Percentiles rank a stretch among this genome's conserved stretches.
These are phyloP conservation scores for Polypterus senegalus DNA, from an alignment of 2,113 vertebrate species.

Conservation along the genomic window DNA sequence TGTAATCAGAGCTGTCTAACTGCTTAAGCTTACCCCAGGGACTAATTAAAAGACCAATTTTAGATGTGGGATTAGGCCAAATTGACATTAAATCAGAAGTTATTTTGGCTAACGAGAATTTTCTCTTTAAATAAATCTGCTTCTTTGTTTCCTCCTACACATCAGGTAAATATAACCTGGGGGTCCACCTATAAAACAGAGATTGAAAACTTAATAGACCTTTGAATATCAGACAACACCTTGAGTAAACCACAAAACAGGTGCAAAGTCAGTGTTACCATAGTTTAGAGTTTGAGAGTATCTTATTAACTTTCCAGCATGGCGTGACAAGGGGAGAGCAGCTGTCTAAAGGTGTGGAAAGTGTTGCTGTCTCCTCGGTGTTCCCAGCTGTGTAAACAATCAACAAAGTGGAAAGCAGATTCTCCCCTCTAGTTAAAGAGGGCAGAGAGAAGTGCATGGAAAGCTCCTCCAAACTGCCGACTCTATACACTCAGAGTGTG, in stretches of 20 bases:
- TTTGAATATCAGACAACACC: slow-evolving; percentile 20
- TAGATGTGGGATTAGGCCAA: too few relatives aligned
- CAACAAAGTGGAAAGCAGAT: slow-evolving; percentile 17
- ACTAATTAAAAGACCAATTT: too few relatives aligned
- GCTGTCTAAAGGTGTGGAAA: slow-evolving; percentile 39
- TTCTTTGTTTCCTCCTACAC: background rate
- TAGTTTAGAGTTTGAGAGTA: slow-evolving; percentile 22
- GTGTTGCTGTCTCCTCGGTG: slow-evolving; percentile 27
- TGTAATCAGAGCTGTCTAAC: too few relatives aligned
- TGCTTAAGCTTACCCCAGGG: too few relatives aligned
- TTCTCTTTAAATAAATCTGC: too few relatives aligned
- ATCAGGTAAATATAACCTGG: background rate
- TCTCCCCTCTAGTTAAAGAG: slow-evolving; percentile 3
- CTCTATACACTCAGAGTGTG: too few relatives aligned
- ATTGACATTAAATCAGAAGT: too few relatives aligned
- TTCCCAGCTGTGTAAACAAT: slow-evolving; percentile 48
- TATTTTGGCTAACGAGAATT: too few relatives aligned
- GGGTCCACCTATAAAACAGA: background rate
- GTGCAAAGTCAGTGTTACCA: slow-evolving; percentile 21
- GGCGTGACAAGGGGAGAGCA: slow-evolving; percentile 32
- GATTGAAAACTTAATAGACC: slow-evolving; percentile 19
- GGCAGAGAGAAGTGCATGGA: slow-evolving; percentile 1
- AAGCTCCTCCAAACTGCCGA: too few relatives aligned
- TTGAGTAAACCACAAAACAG: slow-evolving; percentile 35
- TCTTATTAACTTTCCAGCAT: slow-evolving; percentile 26